Evolutionary conservation across 2,888 invertebrate genomes (phyloP).

Genomic region (Athalia cordata): DNA sequence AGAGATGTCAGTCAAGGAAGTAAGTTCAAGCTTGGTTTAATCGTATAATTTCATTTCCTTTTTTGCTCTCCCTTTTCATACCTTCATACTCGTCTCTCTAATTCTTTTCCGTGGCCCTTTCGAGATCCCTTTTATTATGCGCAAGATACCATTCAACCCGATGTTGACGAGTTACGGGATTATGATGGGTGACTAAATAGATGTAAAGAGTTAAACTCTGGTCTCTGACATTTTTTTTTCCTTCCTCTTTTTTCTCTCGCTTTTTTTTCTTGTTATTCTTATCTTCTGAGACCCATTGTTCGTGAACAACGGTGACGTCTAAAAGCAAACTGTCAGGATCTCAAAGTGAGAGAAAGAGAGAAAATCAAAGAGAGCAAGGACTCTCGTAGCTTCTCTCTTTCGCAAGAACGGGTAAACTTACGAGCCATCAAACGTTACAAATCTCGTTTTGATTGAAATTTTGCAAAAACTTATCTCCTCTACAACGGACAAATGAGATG

Average conservation of each 20-base stretch:
- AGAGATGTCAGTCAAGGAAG: background rate
- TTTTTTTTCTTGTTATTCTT: background rate
- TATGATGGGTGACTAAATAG: constrained; percentile 17
- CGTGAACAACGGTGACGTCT: constrained; percentile 21
- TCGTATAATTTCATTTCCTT: constrained; percentile 12
- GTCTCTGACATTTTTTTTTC: background rate
- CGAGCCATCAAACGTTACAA: constrained; percentile 35
- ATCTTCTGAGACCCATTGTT: constrained; percentile 4
- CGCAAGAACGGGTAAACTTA: background rate
- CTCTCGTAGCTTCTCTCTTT: too few relatives aligned
- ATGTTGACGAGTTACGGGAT: constrained; percentile 24
- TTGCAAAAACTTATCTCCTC: constrained; percentile 37
- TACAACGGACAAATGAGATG: background rate
- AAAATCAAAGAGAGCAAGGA: too few relatives aligned
- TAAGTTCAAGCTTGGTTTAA: constrained; percentile 13
- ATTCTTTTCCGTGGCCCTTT: background rate
- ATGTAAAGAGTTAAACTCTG: constrained; percentile 36
- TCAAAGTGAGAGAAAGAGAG: too few relatives aligned
- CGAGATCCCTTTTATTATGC: constrained; percentile 1
- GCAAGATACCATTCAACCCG: background rate
- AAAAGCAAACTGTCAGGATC: constrained; percentile 21
- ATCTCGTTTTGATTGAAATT: constrained; percentile 36
- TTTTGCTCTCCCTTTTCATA: background rate
- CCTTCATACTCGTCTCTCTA: background rate
- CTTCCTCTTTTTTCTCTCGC: background rate